Percentiles rank a stretch among this genome's conserved stretches.
Conservation (phyloP, 2,888 invertebrate species). For the Lapara coniferarum region DNA sequence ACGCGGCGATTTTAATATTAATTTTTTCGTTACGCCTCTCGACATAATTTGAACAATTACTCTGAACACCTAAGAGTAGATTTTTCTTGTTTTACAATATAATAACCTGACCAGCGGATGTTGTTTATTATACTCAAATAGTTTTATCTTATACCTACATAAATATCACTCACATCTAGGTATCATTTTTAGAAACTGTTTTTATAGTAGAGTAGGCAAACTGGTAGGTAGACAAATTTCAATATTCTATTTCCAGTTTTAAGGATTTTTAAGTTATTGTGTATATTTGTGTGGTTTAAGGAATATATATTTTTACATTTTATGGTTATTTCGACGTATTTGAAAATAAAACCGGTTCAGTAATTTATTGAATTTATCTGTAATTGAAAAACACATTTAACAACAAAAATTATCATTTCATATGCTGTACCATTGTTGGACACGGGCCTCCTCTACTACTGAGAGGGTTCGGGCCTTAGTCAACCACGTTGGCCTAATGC, state of each 20-base stretch:
- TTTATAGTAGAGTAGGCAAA: background rate
- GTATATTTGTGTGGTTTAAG: too few relatives aligned
- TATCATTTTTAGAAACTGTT: background rate
- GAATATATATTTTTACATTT: background rate
- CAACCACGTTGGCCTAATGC: too few relatives aligned
- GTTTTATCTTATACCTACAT: background rate
- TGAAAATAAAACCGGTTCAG: too few relatives aligned
- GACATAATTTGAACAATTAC: slow-evolving; percentile 41
- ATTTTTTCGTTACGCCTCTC: slow-evolving; percentile 1
- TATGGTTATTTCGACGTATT: background rate
- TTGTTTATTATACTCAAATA: slow-evolving; percentile 13
- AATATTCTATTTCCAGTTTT: too few relatives aligned
- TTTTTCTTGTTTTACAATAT: slow-evolving; percentile 38
- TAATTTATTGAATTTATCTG: too few relatives aligned
- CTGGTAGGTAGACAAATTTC: too few relatives aligned
- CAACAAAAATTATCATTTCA: too few relatives aligned
- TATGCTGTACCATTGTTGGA: too few relatives aligned
- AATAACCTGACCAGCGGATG: background rate
- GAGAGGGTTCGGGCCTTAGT: too few relatives aligned
- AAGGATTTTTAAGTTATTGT: too few relatives aligned
- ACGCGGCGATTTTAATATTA: background rate
- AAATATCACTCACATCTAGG: background rate
- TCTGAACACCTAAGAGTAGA: slow-evolving; percentile 38
- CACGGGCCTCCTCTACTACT: too few relatives aligned
- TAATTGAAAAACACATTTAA: too few relatives aligned